These are phyloP conservation scores for Sorex maritimensis DNA, from an alignment of 2,797 vertebrate genomes.

Conservation along the genomic window DNA sequence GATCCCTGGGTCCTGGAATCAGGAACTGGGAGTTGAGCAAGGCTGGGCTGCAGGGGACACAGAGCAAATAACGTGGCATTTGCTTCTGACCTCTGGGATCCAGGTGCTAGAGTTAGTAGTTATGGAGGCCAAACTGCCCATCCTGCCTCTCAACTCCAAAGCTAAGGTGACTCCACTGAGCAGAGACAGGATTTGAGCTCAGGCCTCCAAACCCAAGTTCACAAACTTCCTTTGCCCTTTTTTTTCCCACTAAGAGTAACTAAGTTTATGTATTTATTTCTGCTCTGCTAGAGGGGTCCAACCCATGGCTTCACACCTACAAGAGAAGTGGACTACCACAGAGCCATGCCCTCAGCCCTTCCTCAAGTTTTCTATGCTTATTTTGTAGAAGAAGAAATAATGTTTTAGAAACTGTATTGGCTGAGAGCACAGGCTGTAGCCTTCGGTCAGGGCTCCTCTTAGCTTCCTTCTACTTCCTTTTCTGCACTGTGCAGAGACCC, in stretches of 20 bases:
- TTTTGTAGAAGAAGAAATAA: not conserved
- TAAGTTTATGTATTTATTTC: not conserved
- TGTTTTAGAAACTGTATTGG: not conserved
- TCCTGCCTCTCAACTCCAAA: not conserved
- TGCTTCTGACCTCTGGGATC: not conserved
- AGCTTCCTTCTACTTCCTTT: not conserved
- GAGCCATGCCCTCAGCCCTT: too few relatives aligned
- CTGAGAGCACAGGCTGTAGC: not conserved
- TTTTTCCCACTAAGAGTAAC: not conserved
- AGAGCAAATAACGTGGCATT: fast-evolving
- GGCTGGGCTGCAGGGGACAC: fast-evolving
- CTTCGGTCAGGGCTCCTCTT: not conserved
- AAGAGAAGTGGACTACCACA: too few relatives aligned
- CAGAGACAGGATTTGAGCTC: not conserved
- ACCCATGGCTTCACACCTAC: too few relatives aligned
- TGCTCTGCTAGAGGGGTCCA: too few relatives aligned
- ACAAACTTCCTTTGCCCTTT: not conserved
- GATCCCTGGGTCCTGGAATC: not conserved
- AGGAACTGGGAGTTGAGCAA: not conserved
- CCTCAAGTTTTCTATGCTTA: not conserved
- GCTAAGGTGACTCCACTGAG: not conserved
- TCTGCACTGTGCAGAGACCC: not conserved
- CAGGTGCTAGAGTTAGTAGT: not conserved
- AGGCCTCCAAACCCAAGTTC: not conserved
- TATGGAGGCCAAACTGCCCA: not conserved